A percentile compares a stretch with the other conserved stretches of the same genome.
Evolutionary conservation across 1,140 invertebrate genomes (phyloP).

Genomic region (Conus betulinus): DNA sequence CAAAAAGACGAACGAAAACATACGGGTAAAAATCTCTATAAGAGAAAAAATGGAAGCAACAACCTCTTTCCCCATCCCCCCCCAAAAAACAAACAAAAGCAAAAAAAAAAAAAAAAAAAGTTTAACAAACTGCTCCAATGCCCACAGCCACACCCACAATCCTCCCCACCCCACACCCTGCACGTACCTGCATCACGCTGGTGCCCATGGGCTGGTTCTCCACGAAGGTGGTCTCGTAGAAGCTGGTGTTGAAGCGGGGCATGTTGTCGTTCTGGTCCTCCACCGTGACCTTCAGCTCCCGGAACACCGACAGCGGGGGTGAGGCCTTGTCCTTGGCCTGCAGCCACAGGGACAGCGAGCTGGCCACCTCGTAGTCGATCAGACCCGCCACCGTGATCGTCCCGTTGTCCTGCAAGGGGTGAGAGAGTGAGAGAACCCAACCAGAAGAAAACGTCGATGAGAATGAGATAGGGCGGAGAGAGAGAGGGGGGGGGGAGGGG

Average conservation of each 20-base stretch:
- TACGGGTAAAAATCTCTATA: constrained; percentile 87
- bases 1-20: background rate
- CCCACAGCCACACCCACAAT: too few species aligned
- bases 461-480: too few species aligned
- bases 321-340: constrained; percentile 85
- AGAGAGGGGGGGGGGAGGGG: too few species aligned
- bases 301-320: constrained; percentile 53
- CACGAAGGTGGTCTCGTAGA: constrained; percentile 90
- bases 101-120: background rate
- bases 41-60: constrained; percentile 75
- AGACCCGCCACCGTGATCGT: constrained; percentile 86
- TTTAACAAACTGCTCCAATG: too few species aligned
- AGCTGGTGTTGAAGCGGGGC: constrained; percentile 86
- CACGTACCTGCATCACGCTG: constrained; percentile 43
- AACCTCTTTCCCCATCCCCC: too few species aligned
- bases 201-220: constrained; percentile 81
- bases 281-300: constrained; percentile 58
- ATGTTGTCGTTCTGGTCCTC: constrained; percentile 88
- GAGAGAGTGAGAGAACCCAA: too few species aligned
- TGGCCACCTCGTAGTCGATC: constrained; percentile 90
- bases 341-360: constrained; percentile 86
- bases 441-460: too few species aligned
- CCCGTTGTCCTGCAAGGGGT: constrained; percentile 75
- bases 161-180: background rate
- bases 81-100: background rate